A percentile compares a stretch with the other conserved stretches of the same genome.
Evolutionary conservation across 2,888 invertebrate genomes (phyloP).

Genomic region (Hymenopus coronatus): DNA sequence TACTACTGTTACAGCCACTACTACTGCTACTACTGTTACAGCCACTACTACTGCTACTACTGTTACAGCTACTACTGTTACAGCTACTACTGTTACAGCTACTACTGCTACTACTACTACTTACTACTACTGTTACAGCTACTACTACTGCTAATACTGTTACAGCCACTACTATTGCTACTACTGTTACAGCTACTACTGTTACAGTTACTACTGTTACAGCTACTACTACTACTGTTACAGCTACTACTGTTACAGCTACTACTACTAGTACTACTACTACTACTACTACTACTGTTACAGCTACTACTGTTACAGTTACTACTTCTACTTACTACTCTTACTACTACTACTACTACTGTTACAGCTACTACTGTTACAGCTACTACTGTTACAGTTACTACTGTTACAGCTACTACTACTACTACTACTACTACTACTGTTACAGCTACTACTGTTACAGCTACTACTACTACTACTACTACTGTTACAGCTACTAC

Average conservation of each 20-base stretch:
- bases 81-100: too few relatives aligned
- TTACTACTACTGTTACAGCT: too few relatives aligned
- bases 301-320: background rate
- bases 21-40: too few relatives aligned
- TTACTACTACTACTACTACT: background rate
- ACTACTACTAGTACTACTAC: background rate
- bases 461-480: slow-evolving; percentile 15
- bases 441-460: slow-evolving; percentile 14
- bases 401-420: background rate
- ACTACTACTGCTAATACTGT: too few relatives aligned
- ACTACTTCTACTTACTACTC: background rate
- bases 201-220: background rate
- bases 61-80: too few relatives aligned
- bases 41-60: too few relatives aligned
- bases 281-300: too few relatives aligned
- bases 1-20: too few relatives aligned
- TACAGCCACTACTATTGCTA: too few relatives aligned
- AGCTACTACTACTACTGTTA: background rate
- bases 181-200: too few relatives aligned
- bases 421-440: background rate
- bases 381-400: background rate
- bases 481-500: too few relatives aligned
- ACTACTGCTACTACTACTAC: too few relatives aligned
- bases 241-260: background rate
- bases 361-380: background rate